Evolutionary conservation across 2,797 vertebrate species (phyloP), one percentile per base, ranked within the genome.

Genomic region (Myripristis jacobus): DNA sequence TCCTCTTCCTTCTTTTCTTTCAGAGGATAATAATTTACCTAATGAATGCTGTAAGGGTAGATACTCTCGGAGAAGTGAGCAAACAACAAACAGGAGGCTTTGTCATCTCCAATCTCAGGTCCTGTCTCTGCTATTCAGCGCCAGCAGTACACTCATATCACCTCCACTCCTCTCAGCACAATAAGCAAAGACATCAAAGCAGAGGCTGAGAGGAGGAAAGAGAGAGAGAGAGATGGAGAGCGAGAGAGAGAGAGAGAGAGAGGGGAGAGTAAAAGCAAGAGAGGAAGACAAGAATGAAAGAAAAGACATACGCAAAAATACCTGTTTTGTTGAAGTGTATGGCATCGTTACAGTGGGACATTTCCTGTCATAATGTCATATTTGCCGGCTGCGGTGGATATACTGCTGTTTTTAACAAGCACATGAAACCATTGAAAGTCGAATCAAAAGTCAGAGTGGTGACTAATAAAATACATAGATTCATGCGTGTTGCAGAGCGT

Each of bases 131-230:
- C 83, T 81, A 75, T 85, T 84, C 80, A 67, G 64, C 50, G 70
- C 61, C 73, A 67, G 78, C 73, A 62, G 81, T 61, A 80, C 83
- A 75, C 76, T 86, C 75, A 52, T 54, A 66, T 80, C 59, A 56
- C 80, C 81, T 87, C 84, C 60, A 77, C 43, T 85, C 56, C 75
- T 85, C 77, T 75, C 74, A 75, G 77, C 73, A 85, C 80, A 91
- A 90, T 88, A 81, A 87, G 83, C 80, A 6, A 61, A 83, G 69
- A 92, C 87, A 88, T 91, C 88, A 92, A 91, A 92, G 89, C 27
- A 0, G 44, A 54, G 69, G 78, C 58, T 51, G 70, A 80, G 82
- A 81, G 69, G 41, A 54, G 69, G 65, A 48, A 44, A 52, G 53
- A 6, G 16, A 56, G 48, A 9, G 54, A 67, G 65, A 43, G 27